Evolutionary conservation across 64 coral and sea anemone species (phyloP).

Genomic region (Platygyra sinensis): DNA sequence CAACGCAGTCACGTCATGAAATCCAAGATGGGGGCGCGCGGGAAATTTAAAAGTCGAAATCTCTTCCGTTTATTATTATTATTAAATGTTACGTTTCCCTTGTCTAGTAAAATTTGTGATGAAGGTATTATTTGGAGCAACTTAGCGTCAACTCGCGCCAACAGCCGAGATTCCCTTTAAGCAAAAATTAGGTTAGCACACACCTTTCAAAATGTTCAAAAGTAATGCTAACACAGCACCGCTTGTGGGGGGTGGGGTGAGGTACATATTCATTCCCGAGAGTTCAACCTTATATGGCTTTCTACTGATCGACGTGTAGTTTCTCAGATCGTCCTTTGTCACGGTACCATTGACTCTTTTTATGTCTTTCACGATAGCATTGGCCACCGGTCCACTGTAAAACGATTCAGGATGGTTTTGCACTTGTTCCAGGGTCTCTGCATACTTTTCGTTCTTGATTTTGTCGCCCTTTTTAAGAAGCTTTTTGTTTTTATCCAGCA

Average conservation of each 20-base stretch:
- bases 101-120: too few species aligned
- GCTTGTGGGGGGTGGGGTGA: conserved; percentile 70
- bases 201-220: conserved; percentile 85
- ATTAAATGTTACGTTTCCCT: too few species aligned
- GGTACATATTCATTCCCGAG: conserved; percentile 48
- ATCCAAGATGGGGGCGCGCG: too few species aligned
- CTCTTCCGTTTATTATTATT: too few species aligned
- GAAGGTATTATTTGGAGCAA: too few species aligned
- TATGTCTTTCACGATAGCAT: conserved; percentile 23
- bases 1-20: too few species aligned
- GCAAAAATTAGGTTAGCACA: background rate
- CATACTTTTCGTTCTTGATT: conserved; percentile 71
- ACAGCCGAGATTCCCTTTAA: too few species aligned
- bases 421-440: conserved; percentile 67
- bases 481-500: conserved; percentile 56
- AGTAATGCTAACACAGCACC: conserved; percentile 75
- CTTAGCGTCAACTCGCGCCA: too few species aligned
- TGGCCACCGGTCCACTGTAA: conserved; percentile 69
- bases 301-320: background rate
- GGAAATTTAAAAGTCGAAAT: too few species aligned
- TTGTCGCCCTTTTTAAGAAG: conserved; percentile 30
- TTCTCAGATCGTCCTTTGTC: conserved; percentile 10
- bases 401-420: conserved; percentile 72
- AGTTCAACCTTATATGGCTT: background rate
- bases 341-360: background rate